Conservation (phyloP, 2,113 vertebrate species). For the Embiotoca jacksoni region DNA sequence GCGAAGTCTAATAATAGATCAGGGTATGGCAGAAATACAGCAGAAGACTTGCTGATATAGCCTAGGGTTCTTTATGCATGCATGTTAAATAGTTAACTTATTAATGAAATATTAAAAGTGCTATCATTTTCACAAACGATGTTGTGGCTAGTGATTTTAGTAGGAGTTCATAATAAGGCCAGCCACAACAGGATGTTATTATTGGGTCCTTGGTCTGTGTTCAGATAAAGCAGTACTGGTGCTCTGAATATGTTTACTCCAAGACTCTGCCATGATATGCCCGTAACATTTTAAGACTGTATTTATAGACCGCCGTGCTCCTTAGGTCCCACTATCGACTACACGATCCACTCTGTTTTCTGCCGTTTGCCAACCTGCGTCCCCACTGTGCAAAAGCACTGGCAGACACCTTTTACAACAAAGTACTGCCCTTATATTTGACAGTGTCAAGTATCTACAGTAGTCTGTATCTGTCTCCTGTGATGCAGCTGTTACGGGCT, state of each 20-base stretch:
- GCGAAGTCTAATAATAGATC: conserved; percentile 4
- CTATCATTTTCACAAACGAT: neutral
- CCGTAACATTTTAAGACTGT: conserved; percentile 39
- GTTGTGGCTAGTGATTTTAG: conserved; percentile 1
- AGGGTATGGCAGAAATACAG: neutral
- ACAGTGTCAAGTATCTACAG: conserved; percentile 30
- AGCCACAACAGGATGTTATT: conserved; percentile 6
- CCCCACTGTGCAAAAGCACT: conserved; percentile 1
- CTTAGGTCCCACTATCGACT: neutral
- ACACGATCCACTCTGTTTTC: neutral
- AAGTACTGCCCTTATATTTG: conserved; percentile 13
- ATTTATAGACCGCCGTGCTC: conserved; percentile 50
- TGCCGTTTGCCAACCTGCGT: conserved; percentile 11
- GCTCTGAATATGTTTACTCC: conserved; percentile 23
- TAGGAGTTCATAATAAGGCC: conserved; percentile 2
- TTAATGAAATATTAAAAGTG: neutral
- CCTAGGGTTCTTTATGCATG: no score
- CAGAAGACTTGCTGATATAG: no score
- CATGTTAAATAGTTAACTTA: neutral
- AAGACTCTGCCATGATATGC: neutral
- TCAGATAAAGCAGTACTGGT: neutral
- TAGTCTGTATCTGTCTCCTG: conserved; percentile 39
- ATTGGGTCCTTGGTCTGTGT: neutral
- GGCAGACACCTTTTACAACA: conserved; percentile 9
- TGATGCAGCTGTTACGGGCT: conserved; percentile 57